Conservation (phyloP, 2,797 vertebrate genomes). For the Enteromius paludinosus region DNA sequence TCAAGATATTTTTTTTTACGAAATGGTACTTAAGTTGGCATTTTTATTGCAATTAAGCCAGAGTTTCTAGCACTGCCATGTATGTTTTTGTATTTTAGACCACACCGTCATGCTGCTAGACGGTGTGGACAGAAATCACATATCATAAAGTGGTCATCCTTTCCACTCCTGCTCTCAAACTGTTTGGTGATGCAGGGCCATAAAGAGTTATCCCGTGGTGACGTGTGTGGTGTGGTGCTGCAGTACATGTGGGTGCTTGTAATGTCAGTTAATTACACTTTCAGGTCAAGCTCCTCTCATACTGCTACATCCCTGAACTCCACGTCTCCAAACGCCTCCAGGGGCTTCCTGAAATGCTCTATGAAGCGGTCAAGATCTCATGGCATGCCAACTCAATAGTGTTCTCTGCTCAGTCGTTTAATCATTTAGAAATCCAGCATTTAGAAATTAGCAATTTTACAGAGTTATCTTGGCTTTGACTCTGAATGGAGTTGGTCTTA, state of each 20-base stretch:
- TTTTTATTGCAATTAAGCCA: background rate
- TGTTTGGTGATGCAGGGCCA: background rate
- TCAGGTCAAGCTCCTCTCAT: constrained; percentile 18
- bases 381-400: background rate
- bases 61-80: background rate
- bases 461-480: background rate
- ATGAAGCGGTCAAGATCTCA: constrained; percentile 17
- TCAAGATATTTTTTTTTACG: background rate
- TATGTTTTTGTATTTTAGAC: background rate
- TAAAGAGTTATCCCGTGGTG: constrained; percentile 17
- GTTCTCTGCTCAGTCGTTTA: background rate
- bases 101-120: background rate
- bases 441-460: background rate
- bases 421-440: too few relatives aligned
- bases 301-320: constrained; percentile 12
- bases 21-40: background rate
- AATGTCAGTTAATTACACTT: constrained; percentile 34
- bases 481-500: background rate
- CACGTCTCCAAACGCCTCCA: background rate
- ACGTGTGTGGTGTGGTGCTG: background rate
- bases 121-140: background rate
- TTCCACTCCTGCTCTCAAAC: background rate
- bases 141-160: background rate
- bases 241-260: constrained; percentile 17
- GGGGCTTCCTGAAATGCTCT: background rate